phyloP scores from a whole-genome alignment of 2,113 vertebrate genomes.

The Parotia lawesii region DNA sequence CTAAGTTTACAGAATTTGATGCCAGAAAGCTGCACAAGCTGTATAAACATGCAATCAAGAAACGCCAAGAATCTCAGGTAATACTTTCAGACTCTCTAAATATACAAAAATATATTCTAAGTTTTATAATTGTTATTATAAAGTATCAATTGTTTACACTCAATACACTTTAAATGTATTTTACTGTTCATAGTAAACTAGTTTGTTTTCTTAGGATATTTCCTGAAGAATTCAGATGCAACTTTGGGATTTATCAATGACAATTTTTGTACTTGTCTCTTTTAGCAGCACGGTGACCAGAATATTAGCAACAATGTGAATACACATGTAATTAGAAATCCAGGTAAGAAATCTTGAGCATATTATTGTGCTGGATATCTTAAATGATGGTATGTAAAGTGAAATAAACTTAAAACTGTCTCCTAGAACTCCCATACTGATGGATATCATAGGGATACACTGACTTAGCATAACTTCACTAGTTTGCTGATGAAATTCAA shows the following conservation, averaged over 20 bases:
- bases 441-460: background rate
- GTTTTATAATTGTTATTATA: background rate
- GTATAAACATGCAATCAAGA: slow-evolving; percentile 98
- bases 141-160: background rate
- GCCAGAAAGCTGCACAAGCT: slow-evolving; percentile 96
- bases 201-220: background rate
- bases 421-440: background rate
- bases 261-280: slow-evolving; percentile 36
- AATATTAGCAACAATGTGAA: slow-evolving; percentile 80
- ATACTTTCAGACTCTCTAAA: background rate
- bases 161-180: background rate
- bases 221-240: slow-evolving; percentile 1
- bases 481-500: slow-evolving; percentile 23
- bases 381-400: background rate
- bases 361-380: background rate
- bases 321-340: slow-evolving; percentile 80
- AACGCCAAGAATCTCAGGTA: slow-evolving; percentile 96
- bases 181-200: background rate
- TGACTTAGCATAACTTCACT: background rate
- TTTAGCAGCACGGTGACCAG: slow-evolving; percentile 83
- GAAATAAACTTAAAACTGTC: background rate
- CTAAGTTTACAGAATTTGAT: slow-evolving; percentile 98
- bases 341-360: slow-evolving; percentile 74
- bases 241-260: background rate
- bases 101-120: background rate